phyloP scores from a whole-genome alignment of 1,140 invertebrate genomes.

The Eumeta japonica region DNA sequence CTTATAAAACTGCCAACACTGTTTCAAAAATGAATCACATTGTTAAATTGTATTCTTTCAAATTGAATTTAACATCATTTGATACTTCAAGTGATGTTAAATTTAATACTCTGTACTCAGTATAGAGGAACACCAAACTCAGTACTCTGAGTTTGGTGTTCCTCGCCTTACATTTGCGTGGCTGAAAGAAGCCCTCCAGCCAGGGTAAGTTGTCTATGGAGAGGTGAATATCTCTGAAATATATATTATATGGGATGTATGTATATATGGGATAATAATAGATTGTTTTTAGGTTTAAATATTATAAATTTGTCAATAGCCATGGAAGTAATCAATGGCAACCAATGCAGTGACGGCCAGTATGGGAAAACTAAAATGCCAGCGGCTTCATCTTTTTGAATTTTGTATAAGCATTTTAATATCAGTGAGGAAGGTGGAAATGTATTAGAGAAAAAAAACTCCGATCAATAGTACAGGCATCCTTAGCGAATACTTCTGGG shows the following conservation, averaged over 20 bases:
- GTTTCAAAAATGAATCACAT: not conserved
- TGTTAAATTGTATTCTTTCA: constrained; percentile 1
- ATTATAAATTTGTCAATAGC: constrained; percentile 1
- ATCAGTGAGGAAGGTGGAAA: constrained; percentile 4
- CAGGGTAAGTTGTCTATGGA: constrained; percentile 1
- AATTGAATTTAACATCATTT: constrained; percentile 2
- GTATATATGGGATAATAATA: not conserved
- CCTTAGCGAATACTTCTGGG: not conserved
- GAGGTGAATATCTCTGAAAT: too few species aligned
- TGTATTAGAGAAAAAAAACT: not conserved
- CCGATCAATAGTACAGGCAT: constrained; percentile 5
- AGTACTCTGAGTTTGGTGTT: too few species aligned
- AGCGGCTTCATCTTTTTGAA: constrained; percentile 1
- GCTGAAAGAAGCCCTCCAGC: not conserved
- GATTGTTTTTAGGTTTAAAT: constrained; percentile 3
- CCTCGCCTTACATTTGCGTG: not conserved
- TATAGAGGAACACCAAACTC: too few species aligned
- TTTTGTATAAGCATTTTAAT: constrained; percentile 5
- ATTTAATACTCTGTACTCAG: too few species aligned
- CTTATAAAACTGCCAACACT: constrained; percentile 3
- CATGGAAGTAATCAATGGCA: constrained; percentile 7
- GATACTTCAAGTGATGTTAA: too few species aligned
- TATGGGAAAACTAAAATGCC: constrained; percentile 3
- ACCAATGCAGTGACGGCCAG: constrained; percentile 19
- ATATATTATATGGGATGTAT: not conserved